phyloP scores from a whole-genome alignment of 2,888 invertebrate species.

The Therioaphis trifolii region DNA sequence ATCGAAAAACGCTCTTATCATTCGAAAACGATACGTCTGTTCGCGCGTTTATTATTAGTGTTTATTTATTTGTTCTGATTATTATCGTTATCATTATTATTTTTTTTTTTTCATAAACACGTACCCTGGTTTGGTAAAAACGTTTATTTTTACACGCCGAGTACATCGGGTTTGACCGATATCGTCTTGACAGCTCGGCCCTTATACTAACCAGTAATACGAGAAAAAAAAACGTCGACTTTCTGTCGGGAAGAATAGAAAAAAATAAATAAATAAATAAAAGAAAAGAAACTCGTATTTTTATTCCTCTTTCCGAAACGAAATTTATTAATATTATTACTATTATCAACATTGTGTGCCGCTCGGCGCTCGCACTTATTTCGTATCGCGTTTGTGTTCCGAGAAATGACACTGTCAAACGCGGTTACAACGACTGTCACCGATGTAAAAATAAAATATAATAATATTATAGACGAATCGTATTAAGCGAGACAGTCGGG shows the following conservation, averaged over 20 bases:
- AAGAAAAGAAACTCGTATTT: not conserved
- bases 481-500: too few relatives aligned
- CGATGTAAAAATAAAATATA: not conserved
- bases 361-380: not conserved
- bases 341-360: too few relatives aligned
- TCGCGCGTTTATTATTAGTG: too few relatives aligned
- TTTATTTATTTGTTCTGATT: too few relatives aligned
- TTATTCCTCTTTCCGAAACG: not conserved
- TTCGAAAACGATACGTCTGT: too few relatives aligned
- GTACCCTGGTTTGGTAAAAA: too few relatives aligned
- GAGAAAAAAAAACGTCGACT: not conserved
- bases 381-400: not conserved
- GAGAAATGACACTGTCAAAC: not conserved
- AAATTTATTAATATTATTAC: conserved; percentile 8
- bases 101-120: too few relatives aligned
- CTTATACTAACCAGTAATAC: not conserved
- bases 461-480: not conserved
- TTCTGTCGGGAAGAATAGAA: not conserved
- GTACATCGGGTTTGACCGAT: too few relatives aligned
- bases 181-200: conserved; percentile 18
- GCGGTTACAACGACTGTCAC: not conserved
- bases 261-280: not conserved
- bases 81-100: too few relatives aligned
- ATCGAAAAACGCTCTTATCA: too few relatives aligned
- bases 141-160: too few relatives aligned